phyloP scores from a whole-genome alignment of 2,113 vertebrate genomes.

The Pica pica region DNA sequence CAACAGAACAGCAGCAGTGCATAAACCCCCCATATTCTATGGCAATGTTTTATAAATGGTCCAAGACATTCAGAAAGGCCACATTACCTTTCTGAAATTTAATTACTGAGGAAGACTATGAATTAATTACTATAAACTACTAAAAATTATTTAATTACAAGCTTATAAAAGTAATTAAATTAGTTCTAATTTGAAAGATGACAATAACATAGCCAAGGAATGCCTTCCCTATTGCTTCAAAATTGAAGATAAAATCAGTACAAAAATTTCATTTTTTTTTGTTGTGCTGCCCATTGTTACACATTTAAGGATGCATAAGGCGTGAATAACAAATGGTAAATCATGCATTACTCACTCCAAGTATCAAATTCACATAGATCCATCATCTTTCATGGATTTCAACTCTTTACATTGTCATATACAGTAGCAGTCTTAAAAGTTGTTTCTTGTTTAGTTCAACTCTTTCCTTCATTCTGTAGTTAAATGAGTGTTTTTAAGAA shows the following conservation, averaged over 20 bases:
- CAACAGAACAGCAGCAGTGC: not conserved
- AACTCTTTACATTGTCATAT: not conserved
- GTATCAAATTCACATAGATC: slow-evolving; percentile 35
- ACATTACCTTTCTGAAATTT: not conserved
- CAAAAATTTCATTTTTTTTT: not conserved
- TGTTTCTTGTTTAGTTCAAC: not conserved
- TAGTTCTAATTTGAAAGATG: slow-evolving; percentile 3
- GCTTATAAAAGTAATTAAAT: not conserved
- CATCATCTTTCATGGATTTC: not conserved
- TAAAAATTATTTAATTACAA: not conserved
- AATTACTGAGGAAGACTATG: slow-evolving; percentile 10
- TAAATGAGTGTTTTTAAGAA: not conserved
- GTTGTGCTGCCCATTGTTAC: not conserved
- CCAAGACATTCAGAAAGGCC: not conserved
- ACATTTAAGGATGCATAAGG: not conserved
- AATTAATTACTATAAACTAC: not conserved
- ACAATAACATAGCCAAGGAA: not conserved
- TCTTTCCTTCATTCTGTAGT: not conserved
- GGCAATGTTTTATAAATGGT: not conserved
- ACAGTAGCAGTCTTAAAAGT: not conserved
- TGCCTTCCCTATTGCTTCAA: not conserved
- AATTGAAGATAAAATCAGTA: not conserved
- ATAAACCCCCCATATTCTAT: not conserved
- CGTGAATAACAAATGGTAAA: not conserved
- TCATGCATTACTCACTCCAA: not conserved